Evolutionary conservation across 35 echinoderm and acorn worm genomes (phyloP).

Genomic region (Apostichopus parvimensis): DNA sequence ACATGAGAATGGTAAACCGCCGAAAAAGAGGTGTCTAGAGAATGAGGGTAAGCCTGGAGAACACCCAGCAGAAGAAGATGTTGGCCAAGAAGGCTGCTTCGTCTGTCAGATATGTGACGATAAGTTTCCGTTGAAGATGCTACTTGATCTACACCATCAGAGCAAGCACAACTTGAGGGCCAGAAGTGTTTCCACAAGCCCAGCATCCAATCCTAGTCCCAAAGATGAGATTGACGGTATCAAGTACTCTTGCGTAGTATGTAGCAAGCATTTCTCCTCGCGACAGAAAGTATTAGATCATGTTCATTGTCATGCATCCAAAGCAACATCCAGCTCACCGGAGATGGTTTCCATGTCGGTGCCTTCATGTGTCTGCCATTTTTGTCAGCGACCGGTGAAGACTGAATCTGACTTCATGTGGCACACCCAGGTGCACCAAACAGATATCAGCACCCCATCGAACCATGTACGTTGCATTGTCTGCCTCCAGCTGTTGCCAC

Average conservation of each 20-base stretch:
- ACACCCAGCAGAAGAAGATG: constrained; percentile 44
- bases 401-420: constrained; percentile 87
- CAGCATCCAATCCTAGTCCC: constrained; percentile 42
- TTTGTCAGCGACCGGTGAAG: constrained; percentile 75
- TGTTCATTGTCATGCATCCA: constrained; percentile 39
- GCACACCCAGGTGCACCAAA: constrained; percentile 92
- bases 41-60: not conserved
- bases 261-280: constrained; percentile 64
- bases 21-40: constrained; percentile 17
- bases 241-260: constrained; percentile 81
- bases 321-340: constrained; percentile 17
- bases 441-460: constrained; percentile 59
- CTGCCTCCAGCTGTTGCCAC: constrained; percentile 79
- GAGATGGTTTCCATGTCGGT: not conserved
- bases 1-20: not conserved
- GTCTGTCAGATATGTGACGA: constrained; percentile 91
- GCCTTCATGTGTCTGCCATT: constrained; percentile 69
- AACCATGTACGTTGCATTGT: constrained; percentile 82
- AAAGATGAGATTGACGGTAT: constrained; percentile 45
- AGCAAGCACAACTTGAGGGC: constrained; percentile 84
- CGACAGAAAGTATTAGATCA: constrained; percentile 59
- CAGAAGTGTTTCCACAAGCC: constrained; percentile 71
- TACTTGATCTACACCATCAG: constrained; percentile 88
- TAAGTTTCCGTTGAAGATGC: constrained; percentile 88
- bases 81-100: constrained; percentile 69